Base-by-base conservation (phyloP, 2,888 invertebrate genomes). In the Drosophila paramelanica region DNA sequence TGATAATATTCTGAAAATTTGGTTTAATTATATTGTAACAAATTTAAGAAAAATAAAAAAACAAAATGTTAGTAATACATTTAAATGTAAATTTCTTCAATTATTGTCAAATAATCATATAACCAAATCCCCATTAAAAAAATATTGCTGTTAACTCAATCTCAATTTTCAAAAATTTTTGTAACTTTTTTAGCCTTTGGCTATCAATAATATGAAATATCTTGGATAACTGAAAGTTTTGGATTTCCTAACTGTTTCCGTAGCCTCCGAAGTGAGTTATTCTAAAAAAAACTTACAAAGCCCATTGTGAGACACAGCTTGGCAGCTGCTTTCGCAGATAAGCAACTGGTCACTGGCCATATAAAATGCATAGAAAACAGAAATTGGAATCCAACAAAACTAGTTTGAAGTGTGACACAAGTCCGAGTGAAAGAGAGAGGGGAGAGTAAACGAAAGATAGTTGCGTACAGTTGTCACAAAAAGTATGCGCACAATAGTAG, bases 301-400 rank as follows among this genome's bases (percentile, higher is more conserved):
- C 13, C 42, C 43, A 75, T 67, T 58, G 43, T 71, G 38, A n/a
- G 43, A 13, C 41, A 27, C 51, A 43, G 50, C 11, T 64, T 64
- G 59, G 58, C 79, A 79, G 55, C 72, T 79, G 79, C 49, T 67
- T 56, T 53, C 17, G 17, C 14, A 71, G 69, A 82, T 79, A 85
- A 85, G 68, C 61, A 61, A 49, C 31, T 46, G 71, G 55, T 45
- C 60, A 53, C 38, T 50, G 31, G 41, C 14, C 13, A 36, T 36
- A 42, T 36, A 43, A 55, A 33, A 55, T 50, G 45, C 49, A 52
- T 20, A 27, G 47, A 46, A 61, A 64, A 51, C 41, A 27, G 23
- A 52, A 79, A 69, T 69, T 67, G 66, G 50, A 67, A 60, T 71
- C 66, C 66, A 70, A 65, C 56, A 46, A 75, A 59, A 49, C 66